Evolutionary conservation across 2,797 vertebrate genomes (phyloP).

Genomic region (Enteromius treurensis): DNA sequence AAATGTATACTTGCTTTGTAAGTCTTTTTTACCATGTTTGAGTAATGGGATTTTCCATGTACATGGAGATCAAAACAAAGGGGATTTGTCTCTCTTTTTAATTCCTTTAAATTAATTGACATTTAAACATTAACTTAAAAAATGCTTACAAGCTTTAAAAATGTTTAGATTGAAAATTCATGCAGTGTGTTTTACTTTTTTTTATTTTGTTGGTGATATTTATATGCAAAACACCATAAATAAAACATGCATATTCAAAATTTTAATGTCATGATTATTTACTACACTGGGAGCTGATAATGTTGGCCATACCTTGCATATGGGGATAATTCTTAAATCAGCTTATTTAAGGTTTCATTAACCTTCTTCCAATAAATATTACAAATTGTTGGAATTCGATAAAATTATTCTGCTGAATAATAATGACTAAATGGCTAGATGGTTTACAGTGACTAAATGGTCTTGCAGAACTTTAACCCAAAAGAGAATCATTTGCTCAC

Average conservation of each 20-base stretch:
- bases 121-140: neutral
- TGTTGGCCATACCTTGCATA: neutral
- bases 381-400: neutral
- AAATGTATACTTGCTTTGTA: neutral
- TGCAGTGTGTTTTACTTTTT: neutral
- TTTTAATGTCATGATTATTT: neutral
- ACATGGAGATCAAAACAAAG: neutral
- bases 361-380: neutral
- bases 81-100: neutral
- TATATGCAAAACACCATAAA: conserved; percentile 20
- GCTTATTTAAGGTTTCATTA: neutral
- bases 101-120: neutral
- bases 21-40: neutral
- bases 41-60: neutral
- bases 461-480: neutral
- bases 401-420: neutral
- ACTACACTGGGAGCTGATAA: neutral
- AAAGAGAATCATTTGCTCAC: neutral
- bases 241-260: conserved; percentile 11
- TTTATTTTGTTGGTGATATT: conserved; percentile 3
- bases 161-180: neutral
- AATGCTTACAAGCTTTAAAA: neutral
- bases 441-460: neutral
- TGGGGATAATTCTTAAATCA: neutral
- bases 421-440: neutral